Conservation (phyloP, 2,888 invertebrate species). For the Torymus tubicola region DNA sequence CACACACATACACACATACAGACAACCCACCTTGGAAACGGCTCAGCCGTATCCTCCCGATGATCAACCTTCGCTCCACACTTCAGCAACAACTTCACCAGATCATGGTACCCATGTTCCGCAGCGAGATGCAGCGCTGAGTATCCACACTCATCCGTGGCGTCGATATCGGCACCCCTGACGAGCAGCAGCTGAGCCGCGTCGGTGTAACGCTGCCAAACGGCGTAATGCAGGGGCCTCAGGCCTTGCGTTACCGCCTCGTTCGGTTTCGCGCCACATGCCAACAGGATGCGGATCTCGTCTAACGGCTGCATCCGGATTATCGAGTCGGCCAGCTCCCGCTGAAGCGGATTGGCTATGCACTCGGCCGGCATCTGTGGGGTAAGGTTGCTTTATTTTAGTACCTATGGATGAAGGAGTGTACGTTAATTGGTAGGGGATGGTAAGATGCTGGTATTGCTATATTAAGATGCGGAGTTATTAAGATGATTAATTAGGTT, state of each 20-base stretch:
- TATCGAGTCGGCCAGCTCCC: conserved; percentile 93
- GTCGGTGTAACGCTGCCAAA: conserved; percentile 88
- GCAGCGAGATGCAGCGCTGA: conserved; percentile 94
- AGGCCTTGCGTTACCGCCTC: conserved; percentile 91
- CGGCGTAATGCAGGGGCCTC: conserved; percentile 93
- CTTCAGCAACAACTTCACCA: conserved; percentile 85
- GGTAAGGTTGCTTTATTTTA: not conserved
- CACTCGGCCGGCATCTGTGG: conserved; percentile 85
- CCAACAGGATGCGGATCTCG: conserved; percentile 90
- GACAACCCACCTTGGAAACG: conserved; percentile 79
- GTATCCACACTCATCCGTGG: conserved; percentile 93
- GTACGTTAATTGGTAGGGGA: not conserved
- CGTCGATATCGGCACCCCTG: conserved; percentile 88
- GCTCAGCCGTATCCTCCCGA: conserved; percentile 84
- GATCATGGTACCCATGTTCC: conserved; percentile 86
- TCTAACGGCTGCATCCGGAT: conserved; percentile 91
- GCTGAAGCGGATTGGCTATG: conserved; percentile 85
- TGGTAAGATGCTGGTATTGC: not conserved
- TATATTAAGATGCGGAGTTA: not conserved
- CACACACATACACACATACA: too few species aligned
- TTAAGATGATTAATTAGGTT: too few species aligned
- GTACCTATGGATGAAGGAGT: not conserved
- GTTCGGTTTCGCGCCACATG: conserved; percentile 91
- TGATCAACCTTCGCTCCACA: conserved; percentile 90
- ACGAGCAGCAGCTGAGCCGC: conserved; percentile 89